These are phyloP conservation scores for Siniperca undulata DNA, from an alignment of 2,797 vertebrate species.

Conservation along the genomic window DNA sequence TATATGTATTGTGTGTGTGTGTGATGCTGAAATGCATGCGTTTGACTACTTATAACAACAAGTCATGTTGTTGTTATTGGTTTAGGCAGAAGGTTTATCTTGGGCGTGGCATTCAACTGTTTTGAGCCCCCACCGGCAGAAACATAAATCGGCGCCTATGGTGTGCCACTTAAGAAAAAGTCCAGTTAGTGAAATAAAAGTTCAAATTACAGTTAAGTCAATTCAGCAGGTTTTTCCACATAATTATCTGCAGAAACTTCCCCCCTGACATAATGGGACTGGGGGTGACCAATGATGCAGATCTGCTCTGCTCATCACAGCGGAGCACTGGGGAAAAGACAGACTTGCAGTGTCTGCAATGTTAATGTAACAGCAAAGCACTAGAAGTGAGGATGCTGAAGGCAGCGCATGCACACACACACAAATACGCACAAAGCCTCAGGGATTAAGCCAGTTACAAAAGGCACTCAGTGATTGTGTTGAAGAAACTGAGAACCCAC, in stretches of 20 bases:
- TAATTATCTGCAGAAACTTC: not conserved
- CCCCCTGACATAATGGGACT: not conserved
- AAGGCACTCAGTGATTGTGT: conserved; percentile 21
- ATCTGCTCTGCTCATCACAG: conserved; percentile 9
- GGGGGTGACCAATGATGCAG: conserved; percentile 9
- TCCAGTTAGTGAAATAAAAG: not conserved
- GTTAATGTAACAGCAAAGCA: conserved; percentile 51
- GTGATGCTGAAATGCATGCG: no score
- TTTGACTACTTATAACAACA: no score
- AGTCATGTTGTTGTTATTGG: no score
- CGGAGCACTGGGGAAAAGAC: not conserved
- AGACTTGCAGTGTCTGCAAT: conserved; percentile 21
- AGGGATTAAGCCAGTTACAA: conserved; percentile 40
- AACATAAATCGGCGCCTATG: no score
- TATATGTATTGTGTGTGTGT: no score
- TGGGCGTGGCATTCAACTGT: no score
- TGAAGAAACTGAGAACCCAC: conserved; percentile 7
- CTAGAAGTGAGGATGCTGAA: conserved; percentile 5
- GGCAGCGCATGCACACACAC: conserved; percentile 13
- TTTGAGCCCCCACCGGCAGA: no score
- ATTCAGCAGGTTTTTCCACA: no score
- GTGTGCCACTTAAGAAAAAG: no score
- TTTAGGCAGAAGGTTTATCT: no score
- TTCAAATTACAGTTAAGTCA: not conserved
- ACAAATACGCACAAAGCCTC: conserved; percentile 27